These are phyloP conservation scores for Artibeus jamaicensis DNA, from an alignment of 2,797 vertebrate genomes.

Conservation along the genomic window DNA sequence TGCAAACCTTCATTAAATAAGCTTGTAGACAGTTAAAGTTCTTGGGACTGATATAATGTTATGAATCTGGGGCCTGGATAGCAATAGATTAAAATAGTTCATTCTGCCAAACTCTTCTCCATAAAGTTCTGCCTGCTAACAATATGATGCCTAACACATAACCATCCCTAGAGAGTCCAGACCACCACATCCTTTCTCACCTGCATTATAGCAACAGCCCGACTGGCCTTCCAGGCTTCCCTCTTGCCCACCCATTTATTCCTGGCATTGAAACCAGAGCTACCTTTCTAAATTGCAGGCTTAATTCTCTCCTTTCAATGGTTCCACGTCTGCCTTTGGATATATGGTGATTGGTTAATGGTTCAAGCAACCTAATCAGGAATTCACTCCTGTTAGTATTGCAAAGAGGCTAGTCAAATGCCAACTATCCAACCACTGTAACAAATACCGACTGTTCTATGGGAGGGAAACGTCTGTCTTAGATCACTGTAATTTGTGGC, in stretches of 20 bases:
- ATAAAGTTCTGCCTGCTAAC: background rate
- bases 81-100: background rate
- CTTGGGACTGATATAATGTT: background rate
- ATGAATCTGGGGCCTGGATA: background rate
- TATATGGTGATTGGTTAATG: background rate
- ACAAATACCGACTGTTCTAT: background rate
- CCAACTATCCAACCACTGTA: background rate
- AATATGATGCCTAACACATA: background rate
- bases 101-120: background rate
- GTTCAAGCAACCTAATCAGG: background rate
- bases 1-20: background rate
- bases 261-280: background rate
- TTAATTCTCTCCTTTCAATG: background rate
- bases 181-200: background rate
- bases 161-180: background rate
- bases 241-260: background rate
- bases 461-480: background rate
- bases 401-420: background rate
- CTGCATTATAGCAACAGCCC: background rate
- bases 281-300: background rate
- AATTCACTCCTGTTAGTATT: background rate
- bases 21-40: background rate
- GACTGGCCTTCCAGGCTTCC: background rate
- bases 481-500: background rate
- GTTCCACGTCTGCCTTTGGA: background rate